These are phyloP conservation scores for Odocoileus virginianus DNA, from an alignment of 2,113 vertebrate genomes.

Conservation along the genomic window DNA sequence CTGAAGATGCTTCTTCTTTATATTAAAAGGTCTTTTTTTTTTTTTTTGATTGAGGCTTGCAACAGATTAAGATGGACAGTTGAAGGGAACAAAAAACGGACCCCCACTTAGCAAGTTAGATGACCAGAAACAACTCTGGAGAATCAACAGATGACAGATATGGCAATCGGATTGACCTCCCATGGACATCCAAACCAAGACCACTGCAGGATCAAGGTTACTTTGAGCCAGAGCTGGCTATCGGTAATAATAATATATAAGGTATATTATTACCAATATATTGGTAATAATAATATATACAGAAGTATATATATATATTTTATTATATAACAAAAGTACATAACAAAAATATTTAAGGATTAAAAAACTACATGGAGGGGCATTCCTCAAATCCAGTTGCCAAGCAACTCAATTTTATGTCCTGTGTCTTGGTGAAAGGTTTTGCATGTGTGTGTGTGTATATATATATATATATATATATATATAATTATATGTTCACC, in stretches of 20 bases:
- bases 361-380: background rate
- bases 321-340: background rate
- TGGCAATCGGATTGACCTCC: background rate
- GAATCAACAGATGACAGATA: background rate
- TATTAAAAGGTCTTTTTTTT: background rate
- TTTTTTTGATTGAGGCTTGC: background rate
- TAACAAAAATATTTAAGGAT: background rate
- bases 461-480: background rate
- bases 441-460: background rate
- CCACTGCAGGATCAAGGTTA: background rate
- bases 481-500: background rate
- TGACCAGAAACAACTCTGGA: background rate
- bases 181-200: background rate
- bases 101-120: background rate
- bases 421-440: background rate
- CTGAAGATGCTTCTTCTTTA: background rate
- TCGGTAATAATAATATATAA: background rate
- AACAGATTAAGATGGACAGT: background rate
- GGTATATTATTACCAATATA: no score
- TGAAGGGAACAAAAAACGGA: background rate
- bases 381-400: background rate
- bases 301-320: background rate
- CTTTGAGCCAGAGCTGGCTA: background rate
- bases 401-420: background rate
- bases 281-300: background rate